Evolutionary conservation across 2,797 vertebrate genomes (phyloP).

Genomic region (Periparus ater): DNA sequence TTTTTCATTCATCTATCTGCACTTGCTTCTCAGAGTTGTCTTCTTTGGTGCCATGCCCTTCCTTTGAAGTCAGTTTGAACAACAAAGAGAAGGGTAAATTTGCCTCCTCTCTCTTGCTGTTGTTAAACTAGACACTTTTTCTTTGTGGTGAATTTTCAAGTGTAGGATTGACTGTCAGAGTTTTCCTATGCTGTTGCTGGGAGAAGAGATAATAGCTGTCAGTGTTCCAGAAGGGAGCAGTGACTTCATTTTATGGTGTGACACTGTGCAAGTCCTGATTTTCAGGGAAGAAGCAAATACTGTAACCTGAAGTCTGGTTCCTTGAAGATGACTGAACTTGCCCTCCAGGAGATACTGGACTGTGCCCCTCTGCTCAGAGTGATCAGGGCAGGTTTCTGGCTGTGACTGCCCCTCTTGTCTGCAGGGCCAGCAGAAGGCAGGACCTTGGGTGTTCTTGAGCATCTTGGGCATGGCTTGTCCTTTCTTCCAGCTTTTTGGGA

Average conservation of each 20-base stretch:
- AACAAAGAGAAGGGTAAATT: not conserved
- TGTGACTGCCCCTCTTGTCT: not conserved
- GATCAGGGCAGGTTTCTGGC: not conserved
- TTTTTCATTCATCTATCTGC: not conserved
- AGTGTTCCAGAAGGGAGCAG: not conserved
- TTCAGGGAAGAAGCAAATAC: not conserved
- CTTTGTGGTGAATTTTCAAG: not conserved
- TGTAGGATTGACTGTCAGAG: not conserved
- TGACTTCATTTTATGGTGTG: not conserved
- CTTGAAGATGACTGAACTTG: not conserved
- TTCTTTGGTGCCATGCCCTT: not conserved
- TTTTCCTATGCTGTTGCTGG: not conserved
- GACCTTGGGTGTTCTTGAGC: not conserved
- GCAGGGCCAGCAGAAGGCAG: not conserved
- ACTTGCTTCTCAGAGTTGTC: not conserved
- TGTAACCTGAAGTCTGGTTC: not conserved
- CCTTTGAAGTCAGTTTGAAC: not conserved
- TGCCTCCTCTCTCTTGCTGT: not conserved
- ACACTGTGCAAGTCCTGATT: not conserved
- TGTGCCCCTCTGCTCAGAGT: not conserved
- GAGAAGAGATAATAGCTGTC: not conserved
- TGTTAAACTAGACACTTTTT: not conserved
- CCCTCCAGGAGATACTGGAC: not conserved
- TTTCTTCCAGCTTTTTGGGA: not conserved
- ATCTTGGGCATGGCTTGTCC: not conserved